Evolutionary conservation across 2,113 vertebrate genomes (phyloP), one percentile per base, ranked within the genome.

Genomic region (Poeciliopsis retropinna): DNA sequence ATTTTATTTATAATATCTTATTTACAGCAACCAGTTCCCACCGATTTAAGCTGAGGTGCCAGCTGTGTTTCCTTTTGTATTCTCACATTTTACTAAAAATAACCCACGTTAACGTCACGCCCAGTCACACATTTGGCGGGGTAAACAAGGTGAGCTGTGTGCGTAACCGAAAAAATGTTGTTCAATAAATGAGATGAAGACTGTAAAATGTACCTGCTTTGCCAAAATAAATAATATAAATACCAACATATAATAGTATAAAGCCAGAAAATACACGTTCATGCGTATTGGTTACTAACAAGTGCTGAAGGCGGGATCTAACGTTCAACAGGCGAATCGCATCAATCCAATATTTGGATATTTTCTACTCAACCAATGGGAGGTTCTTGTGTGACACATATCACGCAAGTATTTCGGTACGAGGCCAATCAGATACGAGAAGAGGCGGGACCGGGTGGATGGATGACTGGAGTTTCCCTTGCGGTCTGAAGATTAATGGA

Each of bases 381-480:
- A n/a, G 1, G 1, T 39, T 2, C 19, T 10, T 0, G 22, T 67
- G 10, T 14, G n/a, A 32, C 3, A 10, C 39, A 60, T 84, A 34
- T 84, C 85, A 68, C 2, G 6, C 32, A 39, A 37, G 13, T 64
- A 2, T 64, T 41, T 22, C 28, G 17, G 30, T 0, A 0, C 0
- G 0, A 28, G 76, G 25, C 94, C 92, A 93, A 93, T 93, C 57
- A 71, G 22, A 70, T 37, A 0, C 51, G 0, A 8, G 0, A 11
- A 61, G 65, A 71, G 93, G 93, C 80, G 89, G 92, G 73, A 25
- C 70, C 31, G 12, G 13, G 22, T 76, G 60, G 75, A 78, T 88
- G 89, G 91, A 90, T 84, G 90, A 91, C 93, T 92, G 92, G 94
- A 95, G 94, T 95, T 94, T 93, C 91, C 92, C 88, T 91, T 94